Conservation (phyloP, 2,888 invertebrate genomes). For the Morpho achilles region DNA sequence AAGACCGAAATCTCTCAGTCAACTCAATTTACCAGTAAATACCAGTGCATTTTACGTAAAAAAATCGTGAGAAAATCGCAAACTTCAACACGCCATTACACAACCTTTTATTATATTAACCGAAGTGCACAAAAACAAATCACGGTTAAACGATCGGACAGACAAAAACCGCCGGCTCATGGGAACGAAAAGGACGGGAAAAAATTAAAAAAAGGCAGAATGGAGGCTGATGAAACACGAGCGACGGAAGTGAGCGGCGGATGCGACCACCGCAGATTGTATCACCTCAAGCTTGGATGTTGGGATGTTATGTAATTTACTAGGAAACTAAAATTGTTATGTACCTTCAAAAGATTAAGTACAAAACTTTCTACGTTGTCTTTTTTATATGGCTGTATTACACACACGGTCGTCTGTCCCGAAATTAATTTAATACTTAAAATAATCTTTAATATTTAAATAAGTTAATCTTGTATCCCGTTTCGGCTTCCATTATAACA, state of each 20-base stretch:
- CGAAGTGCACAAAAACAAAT: conserved; percentile 17
- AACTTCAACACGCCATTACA: conserved; percentile 10
- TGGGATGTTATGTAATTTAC: conserved; percentile 13
- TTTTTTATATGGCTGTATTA: too few relatives aligned
- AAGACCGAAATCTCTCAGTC: too few relatives aligned
- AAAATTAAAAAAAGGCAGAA: conserved; percentile 31
- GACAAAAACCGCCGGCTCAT: conserved; percentile 43
- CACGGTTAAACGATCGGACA: conserved; percentile 20
- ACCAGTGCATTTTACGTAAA: not conserved
- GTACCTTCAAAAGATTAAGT: too few relatives aligned
- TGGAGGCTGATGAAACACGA: conserved; percentile 38
- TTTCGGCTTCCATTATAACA: too few relatives aligned
- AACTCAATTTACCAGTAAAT: too few relatives aligned
- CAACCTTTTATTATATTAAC: conserved; percentile 17
- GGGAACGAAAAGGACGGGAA: conserved; percentile 46
- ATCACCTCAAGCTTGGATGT: conserved; percentile 14
- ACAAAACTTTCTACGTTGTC: too few relatives aligned
- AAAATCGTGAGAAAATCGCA: conserved; percentile 10
- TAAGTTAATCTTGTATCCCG: too few relatives aligned
- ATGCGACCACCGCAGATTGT: conserved; percentile 55
- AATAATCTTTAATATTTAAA: too few relatives aligned
- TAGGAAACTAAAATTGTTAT: too few relatives aligned
- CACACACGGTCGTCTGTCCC: too few relatives aligned
- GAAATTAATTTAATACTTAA: too few relatives aligned
- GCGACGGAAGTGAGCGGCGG: conserved; percentile 54